Conservation (phyloP, 2,113 vertebrate species). For the Malurus melanocephalus region DNA sequence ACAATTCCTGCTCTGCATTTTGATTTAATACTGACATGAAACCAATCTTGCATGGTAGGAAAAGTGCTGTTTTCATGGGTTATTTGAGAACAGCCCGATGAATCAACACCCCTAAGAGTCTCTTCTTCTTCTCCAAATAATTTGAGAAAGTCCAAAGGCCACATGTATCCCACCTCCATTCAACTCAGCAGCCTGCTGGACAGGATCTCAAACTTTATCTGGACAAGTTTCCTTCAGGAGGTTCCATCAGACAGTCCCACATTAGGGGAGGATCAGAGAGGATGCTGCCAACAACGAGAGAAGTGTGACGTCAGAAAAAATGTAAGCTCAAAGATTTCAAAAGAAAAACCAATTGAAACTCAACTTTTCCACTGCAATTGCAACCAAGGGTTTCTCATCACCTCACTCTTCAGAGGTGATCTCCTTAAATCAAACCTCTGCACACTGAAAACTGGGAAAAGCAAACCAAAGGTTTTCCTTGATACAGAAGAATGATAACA, state of each 20-base stretch:
- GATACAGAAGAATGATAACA: not conserved
- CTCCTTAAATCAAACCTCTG: not conserved
- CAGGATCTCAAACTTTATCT: not conserved
- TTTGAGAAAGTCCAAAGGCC: not conserved
- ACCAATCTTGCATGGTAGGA: not conserved
- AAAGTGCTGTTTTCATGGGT: not conserved
- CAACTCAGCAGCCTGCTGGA: fast-evolving
- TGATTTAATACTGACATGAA: not conserved
- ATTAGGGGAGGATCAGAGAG: not conserved
- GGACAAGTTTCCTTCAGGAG: not conserved
- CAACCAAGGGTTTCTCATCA: not conserved
- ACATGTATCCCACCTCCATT: not conserved
- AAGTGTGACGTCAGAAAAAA: not conserved
- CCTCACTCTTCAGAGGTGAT: not conserved
- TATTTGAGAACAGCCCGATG: not conserved
- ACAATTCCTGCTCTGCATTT: not conserved
- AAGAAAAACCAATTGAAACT: not conserved
- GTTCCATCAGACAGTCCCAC: not conserved
- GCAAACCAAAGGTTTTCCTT: not conserved
- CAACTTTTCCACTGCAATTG: not conserved
- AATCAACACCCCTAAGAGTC: not conserved
- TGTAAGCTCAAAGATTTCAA: not conserved
- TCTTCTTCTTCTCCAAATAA: not conserved
- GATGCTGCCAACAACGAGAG: not conserved
- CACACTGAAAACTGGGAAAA: not conserved